These are phyloP conservation scores for Aegithalos caudatus DNA, from an alignment of 2,113 vertebrate species.

Conservation along the genomic window DNA sequence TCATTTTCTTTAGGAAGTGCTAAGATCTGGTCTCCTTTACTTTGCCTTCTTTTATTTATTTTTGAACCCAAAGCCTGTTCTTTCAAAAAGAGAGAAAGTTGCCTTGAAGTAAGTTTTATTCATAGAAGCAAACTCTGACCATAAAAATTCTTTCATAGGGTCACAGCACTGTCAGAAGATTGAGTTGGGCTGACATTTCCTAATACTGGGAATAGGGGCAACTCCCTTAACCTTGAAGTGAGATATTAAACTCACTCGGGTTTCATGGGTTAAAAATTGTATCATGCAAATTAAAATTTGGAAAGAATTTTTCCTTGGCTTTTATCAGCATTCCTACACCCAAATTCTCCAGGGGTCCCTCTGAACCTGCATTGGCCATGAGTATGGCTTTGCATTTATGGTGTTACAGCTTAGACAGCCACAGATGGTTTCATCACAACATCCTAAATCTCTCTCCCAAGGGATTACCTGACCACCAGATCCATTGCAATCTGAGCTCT, in stretches of 20 bases:
- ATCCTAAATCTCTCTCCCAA: background rate
- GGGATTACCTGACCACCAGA: background rate
- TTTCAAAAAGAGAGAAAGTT: background rate
- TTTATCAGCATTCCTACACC: background rate
- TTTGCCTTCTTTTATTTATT: background rate
- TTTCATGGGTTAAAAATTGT: background rate
- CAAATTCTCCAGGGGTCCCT: background rate
- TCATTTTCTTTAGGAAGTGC: background rate
- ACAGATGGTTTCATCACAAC: background rate
- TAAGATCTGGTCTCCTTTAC: background rate
- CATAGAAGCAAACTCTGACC: background rate
- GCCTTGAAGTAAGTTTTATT: constrained; percentile 34
- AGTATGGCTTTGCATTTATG: background rate
- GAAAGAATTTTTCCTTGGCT: background rate
- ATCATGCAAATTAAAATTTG: background rate
- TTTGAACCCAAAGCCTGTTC: background rate
- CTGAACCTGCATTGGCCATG: background rate
- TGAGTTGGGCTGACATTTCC: background rate
- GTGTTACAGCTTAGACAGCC: background rate
- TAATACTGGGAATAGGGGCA: background rate
- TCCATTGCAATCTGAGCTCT: background rate
- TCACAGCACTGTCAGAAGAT: background rate
- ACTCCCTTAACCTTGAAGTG: background rate
- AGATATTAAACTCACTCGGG: background rate
- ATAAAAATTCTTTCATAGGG: constrained; percentile 34